Percentiles rank a stretch among this genome's conserved stretches.
These are phyloP conservation scores for Himalopsyche phryganea DNA, from an alignment of 1,140 invertebrate species.

Conservation along the genomic window DNA sequence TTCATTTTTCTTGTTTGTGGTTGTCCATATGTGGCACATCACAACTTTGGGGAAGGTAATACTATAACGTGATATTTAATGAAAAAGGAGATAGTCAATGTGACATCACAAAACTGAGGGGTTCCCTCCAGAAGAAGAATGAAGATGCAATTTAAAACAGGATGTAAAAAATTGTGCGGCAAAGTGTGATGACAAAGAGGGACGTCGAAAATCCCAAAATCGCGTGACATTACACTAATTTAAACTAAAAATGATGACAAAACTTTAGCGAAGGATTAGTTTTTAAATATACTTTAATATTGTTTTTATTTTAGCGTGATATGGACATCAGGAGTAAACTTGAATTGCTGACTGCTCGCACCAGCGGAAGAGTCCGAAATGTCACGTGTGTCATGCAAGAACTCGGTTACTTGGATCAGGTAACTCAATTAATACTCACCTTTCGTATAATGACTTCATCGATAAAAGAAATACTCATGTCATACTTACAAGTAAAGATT, in stretches of 20 bases:
- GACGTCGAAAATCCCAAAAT: neutral
- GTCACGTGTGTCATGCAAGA: constrained; percentile 67
- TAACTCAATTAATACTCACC: constrained; percentile 1
- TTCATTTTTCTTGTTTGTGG: no score
- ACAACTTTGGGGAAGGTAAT: no score
- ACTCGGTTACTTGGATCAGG: constrained; percentile 59
- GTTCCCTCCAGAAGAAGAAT: neutral
- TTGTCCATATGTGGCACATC: no score
- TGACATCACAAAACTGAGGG: no score
- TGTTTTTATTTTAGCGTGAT: constrained; percentile 54
- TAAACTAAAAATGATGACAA: neutral
- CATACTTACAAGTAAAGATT: no score
- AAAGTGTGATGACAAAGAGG: neutral
- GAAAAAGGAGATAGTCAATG: no score
- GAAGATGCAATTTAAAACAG: neutral
- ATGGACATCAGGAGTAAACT: constrained; percentile 57
- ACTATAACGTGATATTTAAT: no score
- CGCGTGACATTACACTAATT: neutral
- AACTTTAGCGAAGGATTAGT: no score
- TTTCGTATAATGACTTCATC: no score
- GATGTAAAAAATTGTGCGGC: no score
- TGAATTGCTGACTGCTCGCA: constrained; percentile 53
- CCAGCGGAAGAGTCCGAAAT: constrained; percentile 54
- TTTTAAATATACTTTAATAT: no score
- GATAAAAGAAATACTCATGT: no score